Base-by-base conservation (phyloP, 2,113 vertebrate species). In the Archocentrus centrarchus region DNA sequence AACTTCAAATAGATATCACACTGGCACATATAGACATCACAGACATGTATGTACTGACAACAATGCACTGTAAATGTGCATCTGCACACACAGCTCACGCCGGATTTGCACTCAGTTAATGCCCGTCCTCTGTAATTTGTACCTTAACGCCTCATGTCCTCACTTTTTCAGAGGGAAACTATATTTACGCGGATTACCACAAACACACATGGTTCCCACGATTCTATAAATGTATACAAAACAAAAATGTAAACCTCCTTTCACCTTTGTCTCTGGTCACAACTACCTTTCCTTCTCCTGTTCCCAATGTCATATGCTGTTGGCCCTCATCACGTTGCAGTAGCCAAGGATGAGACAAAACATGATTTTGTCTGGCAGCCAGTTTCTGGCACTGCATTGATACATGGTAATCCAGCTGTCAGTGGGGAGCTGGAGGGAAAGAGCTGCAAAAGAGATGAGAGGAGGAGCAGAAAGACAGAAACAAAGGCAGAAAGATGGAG, bases 331-430 rank as follows among this genome's bases (percentile, higher is more conserved):
- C 79, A 80, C 80, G 47, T 77, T 39, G 81, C 87, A 37, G 85
- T 39, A 85, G 89, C 88, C 93, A 85, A 77, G 77, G 87, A 93
- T 87, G 85, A 93, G 84, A 93, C 92, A 88, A 94, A 93, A 92
- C 93, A 86, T 88, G 89, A 93, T 92, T 92, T 90, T 87, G 90
- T 92, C 90, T 92, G 91, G 89, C 92, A 92, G 91, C 76, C 77
- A 80, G 79, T 92, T 82, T 84, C 87, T 94, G 92, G 87, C 89
- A 85, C 89, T 59, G 91, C 88, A 88, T 81, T 90, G 86, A 91
- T 93, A 93, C 90, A 91, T 84, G 83, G 89, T 92, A 93, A 93
- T 93, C 92, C 90, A 93, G 86, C 91, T 88, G 91, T 89, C 90
- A 89, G 81, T 22, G 9, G 88, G 84, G 86, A 89, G 81, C 77